phyloP scores from a whole-genome alignment of 2,888 invertebrate species.

The Apomyelois bistriatella region DNA sequence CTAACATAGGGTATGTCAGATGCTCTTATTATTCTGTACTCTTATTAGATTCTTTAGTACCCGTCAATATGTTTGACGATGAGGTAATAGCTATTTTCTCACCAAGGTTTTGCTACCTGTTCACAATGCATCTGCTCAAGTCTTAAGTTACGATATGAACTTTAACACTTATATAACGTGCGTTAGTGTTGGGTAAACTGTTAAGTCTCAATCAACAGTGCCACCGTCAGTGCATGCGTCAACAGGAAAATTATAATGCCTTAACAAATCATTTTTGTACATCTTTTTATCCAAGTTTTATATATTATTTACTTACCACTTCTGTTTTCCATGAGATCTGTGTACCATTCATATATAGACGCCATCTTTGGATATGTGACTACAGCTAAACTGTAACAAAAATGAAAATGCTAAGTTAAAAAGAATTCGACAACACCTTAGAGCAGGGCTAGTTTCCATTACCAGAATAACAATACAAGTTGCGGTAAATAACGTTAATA shows the following conservation, averaged over 20 bases:
- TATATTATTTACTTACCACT: slow-evolving; percentile 78
- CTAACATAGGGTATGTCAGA: too few relatives aligned
- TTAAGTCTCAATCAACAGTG: neutral
- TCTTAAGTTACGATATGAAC: slow-evolving; percentile 8
- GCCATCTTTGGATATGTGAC: slow-evolving; percentile 76
- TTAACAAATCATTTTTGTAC: neutral
- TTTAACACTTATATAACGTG: slow-evolving; percentile 2
- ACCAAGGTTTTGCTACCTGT: neutral
- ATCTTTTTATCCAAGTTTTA: neutral
- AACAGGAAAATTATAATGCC: neutral
- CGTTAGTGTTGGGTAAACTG: neutral
- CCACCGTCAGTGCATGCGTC: neutral
- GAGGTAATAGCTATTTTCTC: neutral
- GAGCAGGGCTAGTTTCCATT: too few relatives aligned
- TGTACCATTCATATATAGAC: slow-evolving; percentile 82
- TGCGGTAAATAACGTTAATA: too few relatives aligned
- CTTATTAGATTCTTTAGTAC: too few relatives aligned
- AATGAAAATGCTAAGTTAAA: slow-evolving; percentile 17
- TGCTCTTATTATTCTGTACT: too few relatives aligned
- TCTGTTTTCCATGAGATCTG: slow-evolving; percentile 85
- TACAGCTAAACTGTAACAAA: slow-evolving; percentile 70
- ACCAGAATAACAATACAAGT: too few relatives aligned
- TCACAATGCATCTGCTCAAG: neutral
- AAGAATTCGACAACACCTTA: too few relatives aligned
- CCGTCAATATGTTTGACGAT: neutral